Evolutionary conservation across 2,113 vertebrate species (phyloP).

Genomic region (Clarias macrocephalus): DNA sequence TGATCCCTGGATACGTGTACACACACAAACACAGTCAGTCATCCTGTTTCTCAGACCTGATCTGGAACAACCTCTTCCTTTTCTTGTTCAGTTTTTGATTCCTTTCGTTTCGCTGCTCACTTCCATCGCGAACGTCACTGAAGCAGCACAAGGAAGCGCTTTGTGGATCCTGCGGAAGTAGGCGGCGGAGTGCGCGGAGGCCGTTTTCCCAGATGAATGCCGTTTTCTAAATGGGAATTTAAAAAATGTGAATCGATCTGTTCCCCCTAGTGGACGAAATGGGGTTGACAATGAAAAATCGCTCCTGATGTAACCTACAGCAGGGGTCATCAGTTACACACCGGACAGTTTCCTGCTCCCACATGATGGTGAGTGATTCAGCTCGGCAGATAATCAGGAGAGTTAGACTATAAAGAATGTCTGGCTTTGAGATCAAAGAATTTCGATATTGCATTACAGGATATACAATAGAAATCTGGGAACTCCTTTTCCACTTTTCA

Average conservation of each 20-base stretch:
- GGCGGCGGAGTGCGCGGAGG: not conserved
- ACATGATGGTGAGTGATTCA: too few species aligned
- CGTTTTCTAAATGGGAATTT: not conserved
- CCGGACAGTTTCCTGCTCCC: not conserved
- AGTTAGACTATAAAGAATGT: not conserved
- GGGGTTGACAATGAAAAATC: not conserved
- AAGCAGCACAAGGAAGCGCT: not conserved
- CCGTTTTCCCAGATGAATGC: not conserved
- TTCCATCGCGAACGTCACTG: not conserved
- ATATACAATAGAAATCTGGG: not conserved
- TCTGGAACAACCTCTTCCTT: not conserved
- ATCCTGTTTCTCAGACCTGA: not conserved
- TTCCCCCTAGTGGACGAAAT: not conserved
- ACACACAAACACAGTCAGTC: conserved; percentile 17
- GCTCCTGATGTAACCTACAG: not conserved
- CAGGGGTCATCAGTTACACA: not conserved
- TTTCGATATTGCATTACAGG: not conserved
- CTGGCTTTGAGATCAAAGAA: not conserved
- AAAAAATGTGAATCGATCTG: not conserved
- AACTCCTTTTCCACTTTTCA: not conserved
- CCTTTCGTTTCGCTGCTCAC: too few species aligned
- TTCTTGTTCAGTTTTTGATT: not conserved
- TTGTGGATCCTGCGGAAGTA: not conserved
- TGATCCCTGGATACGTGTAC: conserved; percentile 3
- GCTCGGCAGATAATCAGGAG: not conserved